Base-by-base conservation (phyloP, 2,888 invertebrate species). In the Linnaemya tessellans region DNA sequence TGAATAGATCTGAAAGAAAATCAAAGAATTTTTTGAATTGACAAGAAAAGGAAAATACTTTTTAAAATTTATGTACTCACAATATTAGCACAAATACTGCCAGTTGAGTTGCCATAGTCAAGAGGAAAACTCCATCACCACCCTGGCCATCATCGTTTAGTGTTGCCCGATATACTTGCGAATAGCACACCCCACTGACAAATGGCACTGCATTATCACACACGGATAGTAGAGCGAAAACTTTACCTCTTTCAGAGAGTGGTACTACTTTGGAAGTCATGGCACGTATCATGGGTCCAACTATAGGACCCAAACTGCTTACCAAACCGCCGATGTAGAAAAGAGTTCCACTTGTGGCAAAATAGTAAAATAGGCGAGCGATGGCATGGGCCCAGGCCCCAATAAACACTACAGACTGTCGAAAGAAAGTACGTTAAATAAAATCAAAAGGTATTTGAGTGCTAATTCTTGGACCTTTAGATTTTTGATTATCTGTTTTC, bases 141-240 rank as follows among this genome's bases (percentile, higher is more conserved):
- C 95, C 93, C 84, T 89, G 90, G 0, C 94, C 94, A 8, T 95
- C 94, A 4, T 92, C 93, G 67, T 94, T 90, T 20, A 96, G 93
- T 0, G 96, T 96, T 0, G 94, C 94, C 84, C 95, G 95, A 92
- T 96, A 97, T 30, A 91, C 92, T 90, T 96, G 96, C 18, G 95
- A 94, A 90, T 97, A 97, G 54, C 96, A 92, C 1, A 95, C 93
- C 0, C 96, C 95, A 5, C 96, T 96, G 80, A 97, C 93, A 89
- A 97, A 93, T 0, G 96, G 96, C 51, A 96, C 95, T 0, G 96
- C 96, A 89, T 96, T 97, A 89, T 97, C 97, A 90, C 96, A 96
- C 0, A 96, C 96, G 0, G 96, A 95, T 9, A 97, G 93, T 85
- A 97, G 93, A 0, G 97, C 95, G 90, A 96, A 96, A 0, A 96